Evolutionary conservation across 2,888 invertebrate species (phyloP).

Genomic region (Leptinotarsa rubiginosa): DNA sequence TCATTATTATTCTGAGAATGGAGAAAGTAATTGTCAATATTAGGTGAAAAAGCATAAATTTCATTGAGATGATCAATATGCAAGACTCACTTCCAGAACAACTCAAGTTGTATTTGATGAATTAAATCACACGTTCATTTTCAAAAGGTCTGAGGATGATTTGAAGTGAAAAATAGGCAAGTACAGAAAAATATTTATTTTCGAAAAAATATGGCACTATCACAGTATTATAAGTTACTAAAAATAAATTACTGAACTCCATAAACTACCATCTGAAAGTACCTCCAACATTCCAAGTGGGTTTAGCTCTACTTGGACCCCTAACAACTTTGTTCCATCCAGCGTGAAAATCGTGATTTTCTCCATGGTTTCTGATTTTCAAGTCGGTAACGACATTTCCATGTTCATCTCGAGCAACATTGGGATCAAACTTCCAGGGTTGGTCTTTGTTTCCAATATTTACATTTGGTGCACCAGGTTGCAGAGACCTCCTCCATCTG

Average conservation of each 20-base stretch:
- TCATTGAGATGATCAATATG: too few species aligned
- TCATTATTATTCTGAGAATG: too few species aligned
- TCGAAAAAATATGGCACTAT: background rate
- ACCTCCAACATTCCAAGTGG: constrained; percentile 15
- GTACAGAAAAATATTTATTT: background rate
- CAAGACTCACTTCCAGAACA: too few species aligned
- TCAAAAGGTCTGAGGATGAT: too few species aligned
- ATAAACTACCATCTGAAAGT: constrained; percentile 28
- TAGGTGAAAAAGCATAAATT: too few species aligned
- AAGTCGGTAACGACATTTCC: constrained; percentile 41
- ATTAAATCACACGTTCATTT: too few species aligned
- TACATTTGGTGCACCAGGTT: constrained; percentile 6
- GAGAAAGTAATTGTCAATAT: too few species aligned
- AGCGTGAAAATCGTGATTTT: constrained; percentile 43
- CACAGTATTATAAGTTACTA: background rate
- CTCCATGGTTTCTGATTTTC: constrained; percentile 36
- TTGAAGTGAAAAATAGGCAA: background rate
- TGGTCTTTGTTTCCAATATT: constrained; percentile 6
- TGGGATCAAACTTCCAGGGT: constrained; percentile 20
- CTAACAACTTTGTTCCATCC: constrained; percentile 29
- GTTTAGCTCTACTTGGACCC: constrained; percentile 10
- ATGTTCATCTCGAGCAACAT: constrained; percentile 10
- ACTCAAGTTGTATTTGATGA: too few species aligned
- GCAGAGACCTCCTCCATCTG: constrained; percentile 31
- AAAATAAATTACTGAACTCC: background rate